Conservation (phyloP, 2,113 vertebrate genomes). For the Cervus canadensis region DNA sequence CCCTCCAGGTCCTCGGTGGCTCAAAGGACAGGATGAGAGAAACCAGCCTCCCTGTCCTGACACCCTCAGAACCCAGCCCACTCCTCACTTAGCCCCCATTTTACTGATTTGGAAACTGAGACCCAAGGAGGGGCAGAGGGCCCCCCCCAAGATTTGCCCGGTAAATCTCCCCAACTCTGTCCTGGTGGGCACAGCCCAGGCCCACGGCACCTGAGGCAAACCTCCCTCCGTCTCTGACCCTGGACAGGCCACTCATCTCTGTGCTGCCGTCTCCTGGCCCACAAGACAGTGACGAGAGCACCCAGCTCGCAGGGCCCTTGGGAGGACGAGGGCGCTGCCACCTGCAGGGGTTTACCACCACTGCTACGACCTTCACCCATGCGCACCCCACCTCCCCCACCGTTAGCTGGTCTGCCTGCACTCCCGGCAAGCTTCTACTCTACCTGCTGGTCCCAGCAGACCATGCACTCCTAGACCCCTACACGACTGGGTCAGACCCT, state of each 20-base stretch:
- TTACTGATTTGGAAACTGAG: not conserved
- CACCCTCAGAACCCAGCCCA: not conserved
- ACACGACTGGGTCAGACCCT: not conserved
- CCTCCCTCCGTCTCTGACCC: not conserved
- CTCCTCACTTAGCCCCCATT: not conserved
- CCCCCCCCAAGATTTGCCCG: not conserved
- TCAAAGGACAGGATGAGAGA: not conserved
- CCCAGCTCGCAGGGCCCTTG: not conserved
- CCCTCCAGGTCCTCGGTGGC: not conserved
- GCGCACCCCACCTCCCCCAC: not conserved
- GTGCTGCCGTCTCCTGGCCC: not conserved
- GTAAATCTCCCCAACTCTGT: not conserved
- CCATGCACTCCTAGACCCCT: not conserved
- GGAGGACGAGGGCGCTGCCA: not conserved
- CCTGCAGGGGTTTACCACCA: too few species aligned
- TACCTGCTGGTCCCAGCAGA: not conserved
- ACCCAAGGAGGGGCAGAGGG: not conserved
- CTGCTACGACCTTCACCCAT: not conserved
- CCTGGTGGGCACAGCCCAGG: not conserved
- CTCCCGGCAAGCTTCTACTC: not conserved
- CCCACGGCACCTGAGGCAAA: not conserved
- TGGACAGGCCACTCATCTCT: not conserved
- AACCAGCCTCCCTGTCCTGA: not conserved
- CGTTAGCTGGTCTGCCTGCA: not conserved
- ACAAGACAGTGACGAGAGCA: rapidly evolving